Conservation (phyloP, 2,888 invertebrate genomes). For the Dexiosoma caninum region DNA sequence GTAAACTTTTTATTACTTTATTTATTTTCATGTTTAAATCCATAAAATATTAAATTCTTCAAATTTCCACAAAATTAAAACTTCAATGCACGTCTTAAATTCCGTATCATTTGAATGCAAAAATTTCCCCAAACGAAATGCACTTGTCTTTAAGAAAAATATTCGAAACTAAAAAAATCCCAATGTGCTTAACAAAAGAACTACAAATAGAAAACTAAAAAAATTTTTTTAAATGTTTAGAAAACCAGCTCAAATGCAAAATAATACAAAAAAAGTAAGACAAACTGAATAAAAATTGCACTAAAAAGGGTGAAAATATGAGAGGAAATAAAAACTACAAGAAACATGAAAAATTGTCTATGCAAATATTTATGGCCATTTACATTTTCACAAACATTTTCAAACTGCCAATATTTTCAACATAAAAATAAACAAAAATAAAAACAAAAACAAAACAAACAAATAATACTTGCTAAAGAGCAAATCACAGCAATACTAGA, state of each 20-base stretch:
- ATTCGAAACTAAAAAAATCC: constrained; percentile 1
- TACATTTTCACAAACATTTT: constrained; percentile 40
- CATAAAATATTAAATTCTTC: too few species aligned
- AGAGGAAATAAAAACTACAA: constrained; percentile 8
- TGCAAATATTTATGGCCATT: constrained; percentile 53
- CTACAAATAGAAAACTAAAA: constrained; percentile 50
- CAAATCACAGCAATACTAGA: constrained; percentile 16
- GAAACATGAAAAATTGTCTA: constrained; percentile 50
- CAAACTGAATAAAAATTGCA: not conserved
- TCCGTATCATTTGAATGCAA: constrained; percentile 5
- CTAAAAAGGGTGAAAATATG: constrained; percentile 44
- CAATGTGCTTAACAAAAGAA: constrained; percentile 40
- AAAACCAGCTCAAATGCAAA: constrained; percentile 52
- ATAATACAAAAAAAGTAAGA: constrained; percentile 20
- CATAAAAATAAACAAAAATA: not conserved
- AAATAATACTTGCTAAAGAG: constrained; percentile 16
- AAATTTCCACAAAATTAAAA: not conserved
- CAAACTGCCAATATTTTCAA: constrained; percentile 24
- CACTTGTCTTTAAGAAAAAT: constrained; percentile 33
- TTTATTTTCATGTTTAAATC: too few species aligned
- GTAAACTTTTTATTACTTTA: too few species aligned
- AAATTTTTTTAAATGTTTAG: constrained; percentile 33
- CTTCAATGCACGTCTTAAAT: constrained; percentile 20
- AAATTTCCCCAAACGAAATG: not conserved
- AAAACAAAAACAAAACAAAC: not conserved